Base-by-base conservation (phyloP, 2,888 invertebrate species). In the Heliconius sara region DNA sequence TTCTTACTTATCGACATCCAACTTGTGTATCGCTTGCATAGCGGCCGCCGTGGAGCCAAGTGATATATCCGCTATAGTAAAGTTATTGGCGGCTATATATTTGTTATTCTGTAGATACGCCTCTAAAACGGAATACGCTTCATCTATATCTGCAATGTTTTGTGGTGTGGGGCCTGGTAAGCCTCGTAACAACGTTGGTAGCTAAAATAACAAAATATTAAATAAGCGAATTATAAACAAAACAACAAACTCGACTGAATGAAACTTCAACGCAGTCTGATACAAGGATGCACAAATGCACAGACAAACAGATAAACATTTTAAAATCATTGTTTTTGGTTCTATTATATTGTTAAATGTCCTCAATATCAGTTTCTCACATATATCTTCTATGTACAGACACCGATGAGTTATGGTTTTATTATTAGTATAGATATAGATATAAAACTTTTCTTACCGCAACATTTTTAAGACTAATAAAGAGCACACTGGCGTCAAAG, bases 401-500 rank as follows among this genome's bases (percentile, higher is more conserved):
- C 47, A 47, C 47, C 16, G 47, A 47, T 47, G 16, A 47, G 47
- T 47, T 16, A 16, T 0, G 16, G 5, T 47, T 47, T 47, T 47
- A 47, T 47, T 47, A 47, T 16, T 16, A 47, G 5, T 47, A 47
- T 47, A 47, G 47, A 47, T 16, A 47, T 63, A 63, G 4, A 63
- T n/a, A 63, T 25, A 76, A 30, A 43, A 6, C 12, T 57, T 57
- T 22, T 25, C 34, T 39, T 43, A 60, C 43, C 60, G 43, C 74
- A 25, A 75, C 65, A 75, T 19, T 19, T 75, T 75, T 75, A 7
- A 75, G 83, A 63, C 86, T 85, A 79, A 85, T 80, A 81, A 90
- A 91, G 76, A 91, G 86, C 16, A 91, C 84, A 0, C 89, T 89
- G 0, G 90, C 84, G 70, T 92, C 87, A 81, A 89, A 91, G 87